Percentiles rank a stretch among this genome's conserved stretches.
Conservation (phyloP, 2,797 vertebrate species). For the Sebastes minor region DNA sequence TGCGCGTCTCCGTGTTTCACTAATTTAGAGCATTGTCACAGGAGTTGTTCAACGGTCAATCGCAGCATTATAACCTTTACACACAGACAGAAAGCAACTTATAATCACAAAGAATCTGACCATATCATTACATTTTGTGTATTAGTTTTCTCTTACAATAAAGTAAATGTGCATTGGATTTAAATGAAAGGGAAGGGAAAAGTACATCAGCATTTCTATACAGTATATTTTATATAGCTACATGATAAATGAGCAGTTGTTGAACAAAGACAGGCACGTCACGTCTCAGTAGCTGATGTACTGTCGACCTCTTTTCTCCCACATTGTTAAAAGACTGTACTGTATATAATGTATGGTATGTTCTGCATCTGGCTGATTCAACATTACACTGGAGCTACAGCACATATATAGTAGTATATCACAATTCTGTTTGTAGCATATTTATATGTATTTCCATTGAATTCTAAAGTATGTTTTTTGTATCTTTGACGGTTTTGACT, state of each 20-base stretch:
- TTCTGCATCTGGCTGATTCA: neutral
- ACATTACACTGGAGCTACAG: too few relatives aligned
- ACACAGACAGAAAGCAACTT: neutral
- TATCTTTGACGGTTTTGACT: neutral
- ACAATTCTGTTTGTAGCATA: neutral
- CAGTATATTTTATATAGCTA: neutral
- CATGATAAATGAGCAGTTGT: neutral
- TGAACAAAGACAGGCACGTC: neutral
- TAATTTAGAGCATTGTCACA: neutral
- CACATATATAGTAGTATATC: too few relatives aligned
- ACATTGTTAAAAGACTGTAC: neutral
- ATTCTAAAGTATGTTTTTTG: neutral
- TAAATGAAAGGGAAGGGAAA: neutral
- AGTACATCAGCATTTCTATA: neutral
- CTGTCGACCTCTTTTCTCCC: neutral
- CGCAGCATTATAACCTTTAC: neutral
- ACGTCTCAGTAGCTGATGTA: neutral
- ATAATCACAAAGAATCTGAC: neutral
- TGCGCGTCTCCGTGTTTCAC: neutral
- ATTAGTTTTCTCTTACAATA: neutral
- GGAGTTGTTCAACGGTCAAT: neutral
- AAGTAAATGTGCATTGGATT: neutral
- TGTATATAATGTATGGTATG: too few relatives aligned
- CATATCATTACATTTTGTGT: too few relatives aligned
- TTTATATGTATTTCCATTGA: neutral